Conservation (phyloP, 2,113 vertebrate species). For the Arizona elegans region DNA sequence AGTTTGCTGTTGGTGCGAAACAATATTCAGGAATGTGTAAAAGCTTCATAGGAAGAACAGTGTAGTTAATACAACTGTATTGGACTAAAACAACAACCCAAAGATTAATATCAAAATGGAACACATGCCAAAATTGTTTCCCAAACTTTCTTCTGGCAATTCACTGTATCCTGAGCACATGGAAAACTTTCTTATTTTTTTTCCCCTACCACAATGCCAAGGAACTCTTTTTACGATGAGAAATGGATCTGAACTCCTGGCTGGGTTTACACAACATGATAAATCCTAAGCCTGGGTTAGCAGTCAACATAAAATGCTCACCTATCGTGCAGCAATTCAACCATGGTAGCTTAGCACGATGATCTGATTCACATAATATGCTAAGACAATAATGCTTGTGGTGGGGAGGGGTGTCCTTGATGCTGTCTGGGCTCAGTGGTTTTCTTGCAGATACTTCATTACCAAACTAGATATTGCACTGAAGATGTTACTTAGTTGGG, state of each 20-base stretch:
- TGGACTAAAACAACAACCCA: not conserved
- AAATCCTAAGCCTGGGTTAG: not conserved
- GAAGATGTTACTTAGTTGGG: too few species aligned
- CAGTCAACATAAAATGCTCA: not conserved
- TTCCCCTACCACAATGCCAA: not conserved
- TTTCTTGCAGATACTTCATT: too few species aligned
- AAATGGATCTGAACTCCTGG: not conserved
- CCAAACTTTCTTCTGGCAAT: not conserved
- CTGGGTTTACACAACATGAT: not conserved
- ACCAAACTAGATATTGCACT: too few species aligned
- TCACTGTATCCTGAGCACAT: not conserved
- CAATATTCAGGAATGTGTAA: not conserved
- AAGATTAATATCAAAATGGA: not conserved
- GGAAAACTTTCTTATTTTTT: not conserved
- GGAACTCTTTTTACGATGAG: not conserved
- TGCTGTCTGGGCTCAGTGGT: too few species aligned
- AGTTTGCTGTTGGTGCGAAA: not conserved
- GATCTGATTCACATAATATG: not conserved
- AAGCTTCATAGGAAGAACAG: not conserved
- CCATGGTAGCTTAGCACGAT: not conserved
- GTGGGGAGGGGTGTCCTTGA: too few species aligned
- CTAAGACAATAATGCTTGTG: not conserved
- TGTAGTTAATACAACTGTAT: not conserved
- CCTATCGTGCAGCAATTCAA: not conserved
- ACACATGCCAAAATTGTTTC: not conserved